Base-by-base conservation (phyloP, 2,888 invertebrate genomes). In the Lasioglossum leucozonium region DNA sequence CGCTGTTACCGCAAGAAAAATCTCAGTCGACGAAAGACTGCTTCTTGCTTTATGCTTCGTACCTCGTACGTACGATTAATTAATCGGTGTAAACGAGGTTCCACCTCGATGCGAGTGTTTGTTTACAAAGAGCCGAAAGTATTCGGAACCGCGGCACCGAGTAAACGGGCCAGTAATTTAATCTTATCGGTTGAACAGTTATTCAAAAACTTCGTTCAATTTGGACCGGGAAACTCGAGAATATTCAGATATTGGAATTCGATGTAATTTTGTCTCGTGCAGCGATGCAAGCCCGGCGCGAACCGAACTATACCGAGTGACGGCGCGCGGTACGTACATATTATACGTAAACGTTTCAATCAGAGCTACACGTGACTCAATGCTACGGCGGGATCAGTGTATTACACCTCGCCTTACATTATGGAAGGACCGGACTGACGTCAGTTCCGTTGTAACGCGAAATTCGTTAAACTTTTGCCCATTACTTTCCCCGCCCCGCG, bases 401-500 rank as follows among this genome's bases (percentile, higher is more conserved):
- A 55, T 79, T 71, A 72, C 65, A 51, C 47, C 51, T 44, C 26
- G 51, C 13, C 30, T 58, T 55, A 75, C n/a, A 22, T 30, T 22
- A 30, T 6, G 30, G 72, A 76, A 42, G 72, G 30, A 34, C 30
- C 34, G 42, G 42, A 5, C 30, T n/a, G 65, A 55, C 44, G 80
- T 72, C 72, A 58, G 44, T 44, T 67, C 5, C 65, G 55, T 4
- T 69, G 77, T 65, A 81, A 81, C 73, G 75, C 22, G 75, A 72
- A 55, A 79, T 83, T 83, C 76, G 82, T 79, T 79, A 72, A 79
- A 76, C 76, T 78, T 84, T 77, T 77, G 75, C 77, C 62, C 74
- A 82, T 84, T 75, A 77, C 55, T 65, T 72, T 34, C 18, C 26
- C 37, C n/a, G 11, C 13, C 26, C 13, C 22, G 34, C 40, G 30